Evolutionary conservation across 2,797 vertebrate genomes (phyloP), one percentile per base, ranked within the genome.

Genomic region (Danionella dracula): DNA sequence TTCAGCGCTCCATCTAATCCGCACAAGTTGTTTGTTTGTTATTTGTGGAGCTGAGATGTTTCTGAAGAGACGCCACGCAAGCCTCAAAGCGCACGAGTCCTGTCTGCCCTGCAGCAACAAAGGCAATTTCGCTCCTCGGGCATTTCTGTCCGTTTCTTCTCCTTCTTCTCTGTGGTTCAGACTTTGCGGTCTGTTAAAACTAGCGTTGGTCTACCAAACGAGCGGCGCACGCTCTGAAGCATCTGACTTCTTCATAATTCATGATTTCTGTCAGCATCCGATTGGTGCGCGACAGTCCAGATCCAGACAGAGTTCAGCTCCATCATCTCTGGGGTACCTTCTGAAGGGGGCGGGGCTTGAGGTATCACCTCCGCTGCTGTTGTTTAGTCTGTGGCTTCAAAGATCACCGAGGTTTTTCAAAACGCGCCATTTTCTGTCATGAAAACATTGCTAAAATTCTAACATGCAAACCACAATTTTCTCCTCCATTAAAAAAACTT

Each of bases 321-420:
- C 37, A 8, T 8, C 15, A 57, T 49, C 21, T 19, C 32, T 21
- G 53, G 11, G 32, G 19, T 48, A 62, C 58, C 66, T 45, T 62
- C 23, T 46, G 41, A 16, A 62, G 41, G 40, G 45, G 66, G 66
- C 66, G 57, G 66, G 66, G 57, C 57, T 8, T 55, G 9, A 1
- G 27, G 8, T 48, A 35, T 57, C 57, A 29, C 12, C 35, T 45
- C 48, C 51, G 23, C 50, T 50, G 54, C 29, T 16, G 37, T 19
- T n/a, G 10, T 44, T 32, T 10, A 65, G n/a, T 21, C n/a, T 44
- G 9, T 34, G 27, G 4, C 37, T 13, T 31, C 4, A 8, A 9
- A 31, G 29, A 31, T 31, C 29, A 31, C 29, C 9, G 5, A 31
- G n/a, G n/a, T n/a, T n/a, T n/a, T n/a, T n/a, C n/a, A n/a, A n/a